Evolutionary conservation across 2,888 invertebrate species (phyloP).

Genomic region (Catocala sponsa): DNA sequence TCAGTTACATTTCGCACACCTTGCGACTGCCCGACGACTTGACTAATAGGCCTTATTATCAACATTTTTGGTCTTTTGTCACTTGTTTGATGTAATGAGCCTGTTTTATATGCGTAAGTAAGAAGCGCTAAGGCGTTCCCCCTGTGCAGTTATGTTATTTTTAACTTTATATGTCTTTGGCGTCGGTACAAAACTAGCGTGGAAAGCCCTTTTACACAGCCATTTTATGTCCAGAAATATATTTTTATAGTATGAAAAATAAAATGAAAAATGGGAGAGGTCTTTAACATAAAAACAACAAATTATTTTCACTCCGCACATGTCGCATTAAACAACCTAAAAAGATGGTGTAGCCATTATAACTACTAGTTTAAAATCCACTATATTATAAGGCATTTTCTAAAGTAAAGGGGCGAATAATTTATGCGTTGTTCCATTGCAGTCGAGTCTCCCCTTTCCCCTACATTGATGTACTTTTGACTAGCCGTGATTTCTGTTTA

Average conservation of each 20-base stretch:
- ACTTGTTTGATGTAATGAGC: slow-evolving; percentile 65
- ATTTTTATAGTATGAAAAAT: too few species aligned
- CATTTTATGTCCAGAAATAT: too few species aligned
- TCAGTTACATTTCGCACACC: slow-evolving; percentile 78
- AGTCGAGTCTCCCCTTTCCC: slow-evolving; percentile 64
- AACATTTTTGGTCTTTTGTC: slow-evolving; percentile 71
- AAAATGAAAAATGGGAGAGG: too few species aligned
- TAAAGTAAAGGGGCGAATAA: slow-evolving; percentile 61
- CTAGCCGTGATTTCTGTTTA: slow-evolving; percentile 84
- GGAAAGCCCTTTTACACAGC: neutral
- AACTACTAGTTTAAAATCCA: slow-evolving; percentile 45
- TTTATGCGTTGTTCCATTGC: slow-evolving; percentile 73
- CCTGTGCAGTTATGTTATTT: slow-evolving; percentile 19
- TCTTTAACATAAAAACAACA: too few species aligned
- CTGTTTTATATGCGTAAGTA: slow-evolving; percentile 52
- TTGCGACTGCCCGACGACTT: slow-evolving; percentile 71
- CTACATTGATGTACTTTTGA: slow-evolving; percentile 85
- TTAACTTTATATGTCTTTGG: slow-evolving; percentile 8
- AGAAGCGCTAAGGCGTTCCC: slow-evolving; percentile 33
- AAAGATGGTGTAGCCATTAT: neutral
- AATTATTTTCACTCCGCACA: too few species aligned
- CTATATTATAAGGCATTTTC: slow-evolving; percentile 45
- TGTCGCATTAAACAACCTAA: too few species aligned
- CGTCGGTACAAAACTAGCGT: slow-evolving; percentile 1
- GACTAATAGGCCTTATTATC: slow-evolving; percentile 80